Conservation (phyloP, 1,140 invertebrate species). For the Ceratosolen solmsi region DNA sequence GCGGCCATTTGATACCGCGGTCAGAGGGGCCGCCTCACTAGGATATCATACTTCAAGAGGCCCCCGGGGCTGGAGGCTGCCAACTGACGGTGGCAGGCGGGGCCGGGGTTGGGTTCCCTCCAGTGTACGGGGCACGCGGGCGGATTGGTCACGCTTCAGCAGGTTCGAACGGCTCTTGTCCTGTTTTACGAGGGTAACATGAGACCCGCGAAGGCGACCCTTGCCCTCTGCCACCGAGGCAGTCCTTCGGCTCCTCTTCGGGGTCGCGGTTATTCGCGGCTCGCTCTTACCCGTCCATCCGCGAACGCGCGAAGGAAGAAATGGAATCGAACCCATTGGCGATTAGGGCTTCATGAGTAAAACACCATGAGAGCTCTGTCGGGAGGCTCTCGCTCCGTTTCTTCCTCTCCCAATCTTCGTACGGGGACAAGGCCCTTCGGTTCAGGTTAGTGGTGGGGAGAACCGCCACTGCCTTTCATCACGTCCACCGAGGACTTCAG, state of each 20-base stretch:
- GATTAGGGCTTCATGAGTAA: slow-evolving; percentile 59
- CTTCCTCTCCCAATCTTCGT: background rate
- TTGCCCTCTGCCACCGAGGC: slow-evolving; percentile 30
- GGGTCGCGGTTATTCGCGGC: background rate
- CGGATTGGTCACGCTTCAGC: slow-evolving; percentile 63
- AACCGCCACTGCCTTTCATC: background rate
- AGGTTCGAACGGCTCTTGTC: slow-evolving; percentile 65
- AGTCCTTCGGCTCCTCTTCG: background rate
- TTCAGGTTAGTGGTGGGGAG: too few relatives aligned
- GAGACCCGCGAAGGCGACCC: slow-evolving; percentile 52
- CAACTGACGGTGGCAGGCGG: background rate
- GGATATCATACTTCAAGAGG: slow-evolving; percentile 56
- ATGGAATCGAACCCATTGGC: slow-evolving; percentile 57
- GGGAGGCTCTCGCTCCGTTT: background rate
- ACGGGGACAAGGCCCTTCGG: background rate
- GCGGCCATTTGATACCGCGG: slow-evolving; percentile 70
- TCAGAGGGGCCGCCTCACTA: slow-evolving; percentile 60
- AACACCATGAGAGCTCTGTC: slow-evolving; percentile 30
- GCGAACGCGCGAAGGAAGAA: slow-evolving; percentile 55
- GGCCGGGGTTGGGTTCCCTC: too few relatives aligned
- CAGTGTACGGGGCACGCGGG: too few relatives aligned
- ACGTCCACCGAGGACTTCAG: background rate
- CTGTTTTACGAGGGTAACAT: slow-evolving; percentile 65
- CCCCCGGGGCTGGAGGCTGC: background rate
- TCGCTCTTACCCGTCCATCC: slow-evolving; percentile 13